Base-by-base conservation (phyloP, 2,888 invertebrate genomes). In the Harpalus rufipes region DNA sequence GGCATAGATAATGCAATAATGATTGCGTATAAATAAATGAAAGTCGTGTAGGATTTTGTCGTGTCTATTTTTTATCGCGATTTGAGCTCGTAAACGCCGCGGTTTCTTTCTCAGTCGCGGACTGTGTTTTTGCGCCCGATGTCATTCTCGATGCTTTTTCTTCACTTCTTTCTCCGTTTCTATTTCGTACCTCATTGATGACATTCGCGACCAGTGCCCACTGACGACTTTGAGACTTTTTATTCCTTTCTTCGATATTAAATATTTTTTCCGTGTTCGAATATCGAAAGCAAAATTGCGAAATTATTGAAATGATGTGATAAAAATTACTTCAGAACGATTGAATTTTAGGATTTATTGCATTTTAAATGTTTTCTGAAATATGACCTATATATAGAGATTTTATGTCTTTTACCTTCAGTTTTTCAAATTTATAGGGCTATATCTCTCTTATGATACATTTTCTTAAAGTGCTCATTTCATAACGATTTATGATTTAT, bases 1-100 rank as follows among this genome's bases (percentile, higher is more conserved):
- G 51, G 84, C 84, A 84, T 84, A 84, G 84, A 84, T 84, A 78
- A 84, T 84, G 84, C 84, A 84, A 84, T 84, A 84, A 84, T 84
- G 78, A 84, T 84, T 84, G 76, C 78, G 84, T 84, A 84, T 84
- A 84, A 84, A 84, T 84, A 84, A 84, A 84, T 84, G 84, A 84
- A 78, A 84, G 78, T 84, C 84, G 76, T 84, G 84, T 84, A 78
- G 84, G 51, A 84, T 84, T 44, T 65, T 84, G 84, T 61, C 84
- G 56, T 84, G 84, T 78, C 78, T 63, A 84, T 84, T 84, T 84
- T 84, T 84, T 84, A 84, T 65, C 78, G 78, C 41, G 84, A 44
- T 76, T 83, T 83, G 74, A 83, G 83, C 61, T 83, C 83, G 83
- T 74, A 83, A 83, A 83, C 12, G 83, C 72, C 76, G 63, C 59